Percentiles rank a stretch among this genome's conserved stretches.
Conservation (phyloP, 2,113 vertebrate species). For the Gulo gulo region DNA sequence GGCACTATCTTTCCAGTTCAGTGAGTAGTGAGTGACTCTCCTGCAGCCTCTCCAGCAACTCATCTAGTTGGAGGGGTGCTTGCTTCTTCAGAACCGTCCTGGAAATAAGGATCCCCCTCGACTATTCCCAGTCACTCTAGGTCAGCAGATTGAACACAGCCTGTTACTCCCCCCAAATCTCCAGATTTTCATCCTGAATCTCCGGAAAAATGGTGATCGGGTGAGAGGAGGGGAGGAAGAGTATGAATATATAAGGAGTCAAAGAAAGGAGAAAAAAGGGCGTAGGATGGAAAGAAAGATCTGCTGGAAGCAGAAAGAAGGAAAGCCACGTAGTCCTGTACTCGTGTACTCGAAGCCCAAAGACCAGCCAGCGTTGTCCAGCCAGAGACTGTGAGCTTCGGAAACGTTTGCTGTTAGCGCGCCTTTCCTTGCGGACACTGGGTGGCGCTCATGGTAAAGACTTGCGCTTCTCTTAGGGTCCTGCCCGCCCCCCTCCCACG, state of each 20-base stretch:
- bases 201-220: not conserved
- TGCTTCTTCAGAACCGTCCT: not conserved
- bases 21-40: not conserved
- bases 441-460: conserved; percentile 80
- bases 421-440: conserved; percentile 55
- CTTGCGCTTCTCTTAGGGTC: conserved; percentile 47
- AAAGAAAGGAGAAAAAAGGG: not conserved
- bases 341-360: not conserved
- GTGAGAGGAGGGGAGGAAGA: not conserved
- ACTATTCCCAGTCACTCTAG: not conserved
- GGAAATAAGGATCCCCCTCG: not conserved
- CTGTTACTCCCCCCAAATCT: not conserved
- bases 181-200: not conserved
- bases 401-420: not conserved
- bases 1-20: not conserved
- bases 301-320: not conserved
- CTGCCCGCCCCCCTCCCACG: not conserved
- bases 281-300: fast-evolving
- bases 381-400: not conserved
- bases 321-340: not conserved
- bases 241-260: not conserved
- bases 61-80: not conserved
- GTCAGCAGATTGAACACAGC: not conserved
- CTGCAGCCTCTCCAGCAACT: not conserved
- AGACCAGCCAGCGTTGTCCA: not conserved